Evolutionary conservation across 2,797 vertebrate species (phyloP), one percentile per base, ranked within the genome.

Genomic region (Aplochiton taeniatus): DNA sequence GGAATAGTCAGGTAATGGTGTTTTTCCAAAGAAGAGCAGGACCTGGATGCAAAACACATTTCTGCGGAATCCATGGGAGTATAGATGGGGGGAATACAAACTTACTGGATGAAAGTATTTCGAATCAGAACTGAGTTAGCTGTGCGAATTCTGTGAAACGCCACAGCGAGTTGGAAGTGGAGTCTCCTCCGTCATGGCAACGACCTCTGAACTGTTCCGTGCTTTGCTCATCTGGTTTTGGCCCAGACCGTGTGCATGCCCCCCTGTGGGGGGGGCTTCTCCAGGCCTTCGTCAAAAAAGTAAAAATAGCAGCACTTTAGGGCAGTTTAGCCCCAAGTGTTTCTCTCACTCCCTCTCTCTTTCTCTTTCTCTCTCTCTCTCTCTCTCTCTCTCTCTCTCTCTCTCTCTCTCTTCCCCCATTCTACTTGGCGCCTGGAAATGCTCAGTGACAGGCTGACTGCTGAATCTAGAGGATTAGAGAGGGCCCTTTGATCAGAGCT

Each of bases 291-390:
- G 68, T 85, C 80, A 86, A 84, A 87, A 51, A 84, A 83, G 87
- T 90, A 89, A 92, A 92, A 92, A 92, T 92, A 92, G 90, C 87
- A 90, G 68, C 87, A 89, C 90, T 92, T 89, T 85, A 83, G 89
- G 89, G 83, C 87, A 90, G 88, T 91, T 92, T 90, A 87, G 87
- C 88, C 76, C 82, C 79, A 68, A 88, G 88, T 87, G 85, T 88
- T 91, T 31, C 31, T 31, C 31, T 31, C 31, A 3, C 31, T 31
- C 31, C 6, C 31, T 31, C 31, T 31, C 31, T 31, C 31, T 31
- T 6, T 31, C 31, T 31, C 31, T 31, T 6, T 2, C 31, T 31
- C 6, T 31, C 31, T 31, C 31, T 31, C 31, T 31, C 31, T 31
- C 31, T 2, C 6, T 31, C 31, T 31, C 31, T 6, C 31, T 90